Base-by-base conservation (phyloP, 2,888 invertebrate genomes). In the Cephus spinipes region DNA sequence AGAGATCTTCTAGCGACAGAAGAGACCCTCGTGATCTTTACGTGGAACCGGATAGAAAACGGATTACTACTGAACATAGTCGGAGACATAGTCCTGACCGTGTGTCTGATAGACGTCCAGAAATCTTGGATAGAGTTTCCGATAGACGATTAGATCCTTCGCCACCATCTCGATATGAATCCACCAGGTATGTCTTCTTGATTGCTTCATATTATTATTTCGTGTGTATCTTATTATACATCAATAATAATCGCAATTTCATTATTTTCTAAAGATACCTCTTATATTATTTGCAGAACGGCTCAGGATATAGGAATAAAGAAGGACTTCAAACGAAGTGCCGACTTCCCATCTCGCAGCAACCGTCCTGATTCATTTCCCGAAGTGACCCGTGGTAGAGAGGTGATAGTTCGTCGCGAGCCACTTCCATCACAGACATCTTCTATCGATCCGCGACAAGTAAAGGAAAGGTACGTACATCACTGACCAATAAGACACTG, bases 401-500 rank as follows among this genome's bases (percentile, higher is more conserved):
- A 91, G 81, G 89, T 90, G 0, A 91, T 91, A 34, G 90, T 91
- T 31, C 89, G 91, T 3, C 88, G 91, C 73, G 91, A 91, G 76
- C 78, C 89, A 73, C 83, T 90, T 11, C 84, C 89, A 40, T 81
- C 87, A 4, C 82, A 87, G 32, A 80, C 90, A 32, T 85, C 90
- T 40, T 87, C 91, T 69, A 87, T 90, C 40, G 91, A 91, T 83
- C 90, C 91, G 35, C 88, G 91, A 73, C 91, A 90, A 83, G 90
- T 89, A 11, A 91, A 91, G 83, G 91, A 91, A 79, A 90, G 90
- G 91, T 91, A 80, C 75, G 80, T 83, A 23, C 55, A 55, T 55
- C 23, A 2, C 23, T 9, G 9, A 23, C 23, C 55, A 3, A 55
- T 55, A 23, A 55, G 23, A 23, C 15, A 9, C 55, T 55, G 23